Conservation (phyloP, 2,113 vertebrate species). For the Phoenicopterus ruber region DNA sequence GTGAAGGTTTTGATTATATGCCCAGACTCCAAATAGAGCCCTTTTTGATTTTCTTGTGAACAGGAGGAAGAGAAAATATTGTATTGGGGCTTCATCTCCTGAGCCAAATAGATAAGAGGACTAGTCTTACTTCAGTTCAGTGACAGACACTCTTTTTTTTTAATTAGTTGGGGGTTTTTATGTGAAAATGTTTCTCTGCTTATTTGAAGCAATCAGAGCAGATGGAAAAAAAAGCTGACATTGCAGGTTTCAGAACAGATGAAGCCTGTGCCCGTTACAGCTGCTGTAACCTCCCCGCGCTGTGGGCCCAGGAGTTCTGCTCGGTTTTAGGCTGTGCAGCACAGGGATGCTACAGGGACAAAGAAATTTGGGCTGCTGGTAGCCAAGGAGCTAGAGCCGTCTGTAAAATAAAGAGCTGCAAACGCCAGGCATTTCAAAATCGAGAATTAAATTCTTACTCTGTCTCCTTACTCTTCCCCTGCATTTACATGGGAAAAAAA, state of each 20-base stretch:
- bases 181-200: neutral
- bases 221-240: neutral
- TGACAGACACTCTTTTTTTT: neutral
- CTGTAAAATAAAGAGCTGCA: neutral
- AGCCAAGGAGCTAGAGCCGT: neutral
- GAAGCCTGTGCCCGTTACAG: neutral
- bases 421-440: neutral
- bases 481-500: neutral
- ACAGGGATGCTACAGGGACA: neutral
- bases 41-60: neutral
- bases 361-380: neutral
- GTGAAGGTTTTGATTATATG: neutral
- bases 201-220: neutral
- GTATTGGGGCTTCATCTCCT: neutral
- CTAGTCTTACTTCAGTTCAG: neutral
- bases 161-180: neutral
- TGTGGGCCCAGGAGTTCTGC: neutral
- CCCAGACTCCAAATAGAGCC: neutral
- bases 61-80: neutral
- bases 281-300: rapidly evolving
- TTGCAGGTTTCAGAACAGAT: neutral
- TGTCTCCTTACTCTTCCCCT: neutral
- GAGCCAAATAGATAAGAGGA: neutral
- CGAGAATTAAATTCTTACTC: neutral
- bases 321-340: neutral